Evolutionary conservation across 64 coral and sea anemone genomes (phyloP), one percentile per base, ranked within the genome.

Genomic region (Dendrophyllia cribrosa): DNA sequence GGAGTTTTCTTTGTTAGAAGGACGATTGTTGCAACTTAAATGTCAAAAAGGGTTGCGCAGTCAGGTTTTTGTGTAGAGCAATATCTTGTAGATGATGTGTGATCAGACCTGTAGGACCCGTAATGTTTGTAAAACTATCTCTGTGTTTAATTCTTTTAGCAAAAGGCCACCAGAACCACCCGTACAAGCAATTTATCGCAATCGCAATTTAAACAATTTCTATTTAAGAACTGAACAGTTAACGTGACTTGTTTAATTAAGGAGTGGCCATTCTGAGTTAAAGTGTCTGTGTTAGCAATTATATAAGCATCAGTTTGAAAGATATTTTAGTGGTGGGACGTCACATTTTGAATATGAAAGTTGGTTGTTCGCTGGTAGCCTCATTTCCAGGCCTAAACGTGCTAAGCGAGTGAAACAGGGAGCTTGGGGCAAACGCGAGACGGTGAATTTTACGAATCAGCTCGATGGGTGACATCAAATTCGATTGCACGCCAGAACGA

Each of bases 131-230:
- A n/a, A 17, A 7, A 67, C 23, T 4, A 11, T 20, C 47, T 9
- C 62, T 66, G 0, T n/a, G 19, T 84, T 16, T 84, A n/a, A 53
- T 12, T 52, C n/a, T n/a, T 21, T 23, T 11, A 23, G 62, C 4
- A 47, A 61, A 3, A 16, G 9, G n/a, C 62, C 80, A 84, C 80
- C 61, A 66, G 62, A 84, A 84, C 0, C 4, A 84, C 80, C 80
- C 44, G 80, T 67, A 51, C 50, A 66, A 67, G 20, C 80, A 67
- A 68, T 23, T 68, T 50, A 12, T 23, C 19, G 19, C 2, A 13
- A 46, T 20, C 72, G 15, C 34, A 75, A 56, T 56, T 56, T 9
- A 75, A 51, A 17, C 14, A 51, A 17, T 20, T 8, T n/a, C n/a
- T 50, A 0, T 0, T n/a, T 49, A 1, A 0, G 16, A 16, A 50